phyloP scores from a whole-genome alignment of 1,140 invertebrate genomes.

The Habropoda laboriosa region DNA sequence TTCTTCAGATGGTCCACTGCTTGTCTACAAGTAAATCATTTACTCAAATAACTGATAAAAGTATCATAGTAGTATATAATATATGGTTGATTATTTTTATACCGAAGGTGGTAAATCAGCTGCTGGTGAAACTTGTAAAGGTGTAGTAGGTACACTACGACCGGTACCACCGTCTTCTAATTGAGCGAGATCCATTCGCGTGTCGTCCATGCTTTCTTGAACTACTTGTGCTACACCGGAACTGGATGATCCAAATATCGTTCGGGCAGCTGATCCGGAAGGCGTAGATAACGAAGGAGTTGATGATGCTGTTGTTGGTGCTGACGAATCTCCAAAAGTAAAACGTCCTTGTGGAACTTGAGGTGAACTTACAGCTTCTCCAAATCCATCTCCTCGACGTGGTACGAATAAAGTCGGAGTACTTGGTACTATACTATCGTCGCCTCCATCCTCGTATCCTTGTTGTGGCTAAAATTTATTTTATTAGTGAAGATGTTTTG shows the following conservation, averaged over 20 bases:
- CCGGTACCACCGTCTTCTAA: constrained; percentile 86
- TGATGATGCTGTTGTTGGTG: constrained; percentile 73
- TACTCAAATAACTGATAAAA: not conserved
- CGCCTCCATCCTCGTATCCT: constrained; percentile 87
- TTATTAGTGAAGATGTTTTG: constrained; percentile 11
- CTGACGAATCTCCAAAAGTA: constrained; percentile 86
- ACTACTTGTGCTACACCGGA: constrained; percentile 80
- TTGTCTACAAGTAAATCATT: constrained; percentile 65
- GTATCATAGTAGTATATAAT: not conserved
- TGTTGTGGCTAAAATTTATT: constrained; percentile 75
- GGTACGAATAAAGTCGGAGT: constrained; percentile 94
- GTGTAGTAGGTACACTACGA: constrained; percentile 87
- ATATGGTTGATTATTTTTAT: constrained; percentile 2
- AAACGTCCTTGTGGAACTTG: constrained; percentile 88
- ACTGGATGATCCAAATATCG: constrained; percentile 73
- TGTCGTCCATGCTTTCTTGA: constrained; percentile 89
- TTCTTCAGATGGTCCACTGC: constrained; percentile 72
- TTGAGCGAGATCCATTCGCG: constrained; percentile 87
- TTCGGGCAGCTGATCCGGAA: constrained; percentile 66
- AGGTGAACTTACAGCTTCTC: constrained; percentile 95
- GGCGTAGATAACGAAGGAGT: constrained; percentile 71
- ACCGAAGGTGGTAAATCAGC: constrained; percentile 78
- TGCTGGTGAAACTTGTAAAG: constrained; percentile 87
- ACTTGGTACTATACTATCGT: constrained; percentile 95
- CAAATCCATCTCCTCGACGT: constrained; percentile 92